Evolutionary conservation across 1,140 invertebrate genomes (phyloP), one percentile per base, ranked within the genome.

Genomic region (Aplysia californica): DNA sequence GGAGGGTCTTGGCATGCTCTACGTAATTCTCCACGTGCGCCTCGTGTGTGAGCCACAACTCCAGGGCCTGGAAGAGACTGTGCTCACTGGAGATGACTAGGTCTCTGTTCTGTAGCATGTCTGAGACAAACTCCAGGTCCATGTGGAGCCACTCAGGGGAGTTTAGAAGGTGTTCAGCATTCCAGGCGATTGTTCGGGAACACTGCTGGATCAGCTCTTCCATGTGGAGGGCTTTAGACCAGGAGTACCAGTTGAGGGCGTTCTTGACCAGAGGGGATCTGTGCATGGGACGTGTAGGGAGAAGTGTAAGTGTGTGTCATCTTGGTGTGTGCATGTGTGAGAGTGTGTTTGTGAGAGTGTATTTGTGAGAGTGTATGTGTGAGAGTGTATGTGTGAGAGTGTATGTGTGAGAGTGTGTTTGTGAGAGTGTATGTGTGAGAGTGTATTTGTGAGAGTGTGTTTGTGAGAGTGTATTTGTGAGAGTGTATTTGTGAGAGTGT

Each of bases 101-200:
- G 38, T 86, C 83, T 1, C 86, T 84, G 55, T 87, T 86, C 38
- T 79, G 74, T 58, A 89, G 66, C 18, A 90, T 77, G 69, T 90
- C 89, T 21, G 36, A 73, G 6, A 89, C 75, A 82, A 89, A 89
- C 59, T 89, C 87, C 31, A 87, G 73, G 69, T 90, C 89, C 87
- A 89, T 88, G 44, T 76, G 78, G 18, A 82, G 65, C 88, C 88
- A 89, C 65, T 89, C 87, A n/a, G 82, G 50, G 2, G 83, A 80
- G 0, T 80, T 78, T 0, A 90, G 76, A 15, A 90, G 78, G n/a
- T 82, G 79, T 50, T 86, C 82, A 29, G 86, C 83, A 79, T 90
- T 90, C 88, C 88, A 90, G 2, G 87, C 83, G n/a, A 90, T 89
- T 10, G 88, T 89, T 67, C 86, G 84, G 20, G 84, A 82, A 81